These are phyloP conservation scores for Drosophila multiciliata DNA, from an alignment of 2,888 invertebrate genomes.

Conservation along the genomic window DNA sequence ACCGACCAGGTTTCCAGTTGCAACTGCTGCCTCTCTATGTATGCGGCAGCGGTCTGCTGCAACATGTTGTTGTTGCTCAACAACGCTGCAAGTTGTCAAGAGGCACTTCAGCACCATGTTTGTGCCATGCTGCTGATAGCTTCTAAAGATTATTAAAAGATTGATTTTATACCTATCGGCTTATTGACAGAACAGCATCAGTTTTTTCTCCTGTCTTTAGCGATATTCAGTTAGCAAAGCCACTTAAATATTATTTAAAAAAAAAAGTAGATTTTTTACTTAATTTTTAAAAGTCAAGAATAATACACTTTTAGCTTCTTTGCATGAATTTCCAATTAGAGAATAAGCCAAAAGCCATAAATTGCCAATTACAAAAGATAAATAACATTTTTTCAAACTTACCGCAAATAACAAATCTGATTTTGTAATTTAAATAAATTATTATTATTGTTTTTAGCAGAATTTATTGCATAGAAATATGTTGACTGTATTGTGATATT, in stretches of 20 bases:
- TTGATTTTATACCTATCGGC: background rate
- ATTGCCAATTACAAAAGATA: background rate
- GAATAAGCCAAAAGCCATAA: background rate
- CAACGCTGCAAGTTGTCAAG: conserved; percentile 22
- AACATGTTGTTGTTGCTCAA: conserved; percentile 38
- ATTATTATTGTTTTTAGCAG: background rate
- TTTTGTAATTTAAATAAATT: background rate
- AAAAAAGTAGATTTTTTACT: background rate
- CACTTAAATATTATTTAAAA: background rate
- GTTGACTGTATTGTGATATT: background rate
- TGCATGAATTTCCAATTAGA: background rate
- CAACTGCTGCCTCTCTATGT: conserved; percentile 22
- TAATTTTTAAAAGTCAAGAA: background rate
- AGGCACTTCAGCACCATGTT: conserved; percentile 27
- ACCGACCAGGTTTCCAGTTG: conserved; percentile 32
- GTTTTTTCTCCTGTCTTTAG: background rate
- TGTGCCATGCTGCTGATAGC: conserved; percentile 13
- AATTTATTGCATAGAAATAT: background rate
- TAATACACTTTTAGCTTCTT: background rate
- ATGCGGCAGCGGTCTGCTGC: conserved; percentile 41
- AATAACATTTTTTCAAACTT: background rate
- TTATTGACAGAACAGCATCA: background rate
- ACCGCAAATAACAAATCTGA: background rate
- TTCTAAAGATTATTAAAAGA: conserved; percentile 9
- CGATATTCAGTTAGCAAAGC: background rate